Base-by-base conservation (phyloP, 2,888 invertebrate genomes). In the Drosophila histrio region DNA sequence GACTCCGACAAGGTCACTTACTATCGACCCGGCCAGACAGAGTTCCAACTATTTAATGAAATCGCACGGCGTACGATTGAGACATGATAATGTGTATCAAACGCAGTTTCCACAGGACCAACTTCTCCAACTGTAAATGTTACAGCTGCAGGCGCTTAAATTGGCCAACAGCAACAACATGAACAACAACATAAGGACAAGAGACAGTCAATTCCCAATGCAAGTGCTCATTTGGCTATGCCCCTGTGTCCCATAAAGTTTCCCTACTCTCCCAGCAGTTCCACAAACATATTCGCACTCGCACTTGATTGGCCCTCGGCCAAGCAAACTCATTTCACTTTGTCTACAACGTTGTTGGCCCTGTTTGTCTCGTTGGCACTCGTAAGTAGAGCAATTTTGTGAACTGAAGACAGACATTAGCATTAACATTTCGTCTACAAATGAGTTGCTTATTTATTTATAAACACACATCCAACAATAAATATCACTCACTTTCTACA, bases 141-240 rank as follows among this genome's bases (percentile, higher is more conserved):
- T 71, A 81, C 85, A 84, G 87, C 82, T 82, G 87, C 85, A 85
- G 87, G 82, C 82, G 70, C 66, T 78, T 54, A 59, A 85, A 84
- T 78, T 81, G 65, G 60, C 74, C 54, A 56, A 49, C 21, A 19
- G 21, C 28, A 54, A 28, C 17, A 28, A 19, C 36, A 64, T 8
- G 38, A 32, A 21, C 60, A 52, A 60, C 46, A 46, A 38, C 6
- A 46, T n/a, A n/a, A 41, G 5, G 15, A 9, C 13, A 63, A 67
- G 9, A 21, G 39, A 17, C 39, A 30, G 46, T 43, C 62, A 56
- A 66, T 69, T 77, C 53, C 72, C 64, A 58, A 58, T 77, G 80
- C 80, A 72, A 79, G 54, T 56, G 58, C 62, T 71, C 64, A 54
- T 63, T 67, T 59, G 47, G 49, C 58, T 61, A 70, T 72, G 56